phyloP scores from a whole-genome alignment of 2,888 invertebrate species.

The Sialis fuliginosa region DNA sequence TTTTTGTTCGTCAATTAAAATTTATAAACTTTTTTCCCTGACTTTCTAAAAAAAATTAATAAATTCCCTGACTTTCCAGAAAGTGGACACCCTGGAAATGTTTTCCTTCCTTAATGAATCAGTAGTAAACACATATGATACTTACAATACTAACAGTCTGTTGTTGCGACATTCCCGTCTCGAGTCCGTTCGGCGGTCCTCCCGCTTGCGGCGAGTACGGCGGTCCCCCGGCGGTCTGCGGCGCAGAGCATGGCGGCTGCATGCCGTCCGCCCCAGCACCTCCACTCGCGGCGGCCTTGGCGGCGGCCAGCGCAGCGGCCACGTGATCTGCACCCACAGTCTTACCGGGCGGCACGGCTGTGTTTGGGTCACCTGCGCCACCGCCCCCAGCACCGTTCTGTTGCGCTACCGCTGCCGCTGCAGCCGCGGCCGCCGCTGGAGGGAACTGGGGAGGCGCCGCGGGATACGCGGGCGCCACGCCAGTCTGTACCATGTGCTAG shows the following conservation, averaged over 20 bases:
- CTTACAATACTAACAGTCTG: slow-evolving; percentile 35
- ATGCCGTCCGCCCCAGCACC: slow-evolving; percentile 15
- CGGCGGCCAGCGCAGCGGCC: slow-evolving; percentile 20
- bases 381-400: slow-evolving; percentile 17
- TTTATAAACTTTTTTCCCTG: no score
- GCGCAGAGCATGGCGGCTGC: slow-evolving; percentile 31
- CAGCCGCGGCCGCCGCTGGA: slow-evolving; percentile 28
- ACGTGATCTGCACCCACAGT: slow-evolving; percentile 17
- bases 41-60: no score
- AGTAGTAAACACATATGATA: slow-evolving; percentile 7
- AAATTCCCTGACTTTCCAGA: no score
- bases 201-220: slow-evolving; percentile 18
- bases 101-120: background rate
- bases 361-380: slow-evolving; percentile 17
- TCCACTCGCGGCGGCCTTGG: slow-evolving; percentile 6
- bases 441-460: slow-evolving; percentile 40
- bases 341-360: no score
- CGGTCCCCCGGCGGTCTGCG: slow-evolving; percentile 9
- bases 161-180: slow-evolving; percentile 43
- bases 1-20: no score
- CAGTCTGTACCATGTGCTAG: slow-evolving; percentile 89
- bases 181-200: slow-evolving; percentile 33
- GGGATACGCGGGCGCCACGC: slow-evolving; percentile 59
- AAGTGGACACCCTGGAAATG: no score
- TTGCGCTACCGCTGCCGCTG: slow-evolving; percentile 28